phyloP scores from a whole-genome alignment of 2,888 invertebrate genomes.

The Harpalus rubripes region DNA sequence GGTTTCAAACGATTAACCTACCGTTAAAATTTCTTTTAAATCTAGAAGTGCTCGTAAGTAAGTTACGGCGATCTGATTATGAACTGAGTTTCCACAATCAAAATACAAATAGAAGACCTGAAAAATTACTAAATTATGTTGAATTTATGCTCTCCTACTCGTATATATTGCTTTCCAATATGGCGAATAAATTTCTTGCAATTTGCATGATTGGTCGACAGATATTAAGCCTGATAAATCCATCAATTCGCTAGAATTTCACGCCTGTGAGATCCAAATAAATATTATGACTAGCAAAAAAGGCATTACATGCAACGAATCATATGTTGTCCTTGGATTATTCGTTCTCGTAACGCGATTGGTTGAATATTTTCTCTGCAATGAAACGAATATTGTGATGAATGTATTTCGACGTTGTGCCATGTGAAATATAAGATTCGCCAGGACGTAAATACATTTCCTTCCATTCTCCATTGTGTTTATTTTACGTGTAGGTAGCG shows the following conservation, averaged over 20 bases:
- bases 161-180: too few species aligned
- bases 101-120: too few species aligned
- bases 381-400: constrained; percentile 63
- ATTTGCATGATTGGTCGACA: too few species aligned
- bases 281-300: constrained; percentile 54
- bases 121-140: too few species aligned
- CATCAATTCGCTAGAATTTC: neutral
- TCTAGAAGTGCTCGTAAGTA: too few species aligned
- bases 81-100: too few species aligned
- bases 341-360: constrained; percentile 34
- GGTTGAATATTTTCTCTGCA: constrained; percentile 61
- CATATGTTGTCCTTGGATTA: constrained; percentile 52
- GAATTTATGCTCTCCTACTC: too few species aligned
- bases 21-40: too few species aligned
- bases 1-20: too few species aligned
- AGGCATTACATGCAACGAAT: constrained; percentile 27
- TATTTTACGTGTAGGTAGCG: constrained; percentile 62
- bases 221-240: neutral
- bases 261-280: constrained; percentile 29
- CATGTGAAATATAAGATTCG: constrained; percentile 61
- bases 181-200: too few species aligned
- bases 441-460: constrained; percentile 58
- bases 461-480: constrained; percentile 59
- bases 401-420: constrained; percentile 57
- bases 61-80: too few species aligned